These are phyloP conservation scores for Burhinus oedicnemus DNA, from an alignment of 2,113 vertebrate species.

Conservation along the genomic window DNA sequence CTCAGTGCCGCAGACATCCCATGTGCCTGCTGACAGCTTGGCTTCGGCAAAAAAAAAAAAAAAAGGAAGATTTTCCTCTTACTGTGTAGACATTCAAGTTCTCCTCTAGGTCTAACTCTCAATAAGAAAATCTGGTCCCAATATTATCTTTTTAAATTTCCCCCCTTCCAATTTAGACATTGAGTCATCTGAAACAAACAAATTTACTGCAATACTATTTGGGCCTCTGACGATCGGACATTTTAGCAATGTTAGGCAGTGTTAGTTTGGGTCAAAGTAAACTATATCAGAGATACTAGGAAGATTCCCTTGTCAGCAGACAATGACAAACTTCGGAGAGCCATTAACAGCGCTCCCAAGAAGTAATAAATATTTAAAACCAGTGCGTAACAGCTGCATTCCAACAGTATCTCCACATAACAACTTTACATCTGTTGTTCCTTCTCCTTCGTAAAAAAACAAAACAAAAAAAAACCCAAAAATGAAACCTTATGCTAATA, in stretches of 20 bases:
- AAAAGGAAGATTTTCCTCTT: background rate
- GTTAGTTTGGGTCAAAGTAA: background rate
- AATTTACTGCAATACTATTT: background rate
- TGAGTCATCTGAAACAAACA: background rate
- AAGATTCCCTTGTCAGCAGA: background rate
- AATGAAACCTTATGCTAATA: background rate
- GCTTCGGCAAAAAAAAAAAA: background rate
- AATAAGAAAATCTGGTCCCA: background rate
- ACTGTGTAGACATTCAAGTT: background rate
- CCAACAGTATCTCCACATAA: background rate
- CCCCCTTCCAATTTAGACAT: background rate
- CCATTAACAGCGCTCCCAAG: background rate
- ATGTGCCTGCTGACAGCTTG: background rate
- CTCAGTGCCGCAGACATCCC: accelerated
- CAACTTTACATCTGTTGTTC: background rate
- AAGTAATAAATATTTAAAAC: background rate
- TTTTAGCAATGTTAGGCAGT: background rate
- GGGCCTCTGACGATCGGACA: background rate
- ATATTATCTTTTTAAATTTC: background rate
- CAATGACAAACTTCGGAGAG: background rate
- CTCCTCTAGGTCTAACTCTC: background rate
- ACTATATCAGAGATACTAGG: background rate
- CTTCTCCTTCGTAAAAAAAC: background rate
- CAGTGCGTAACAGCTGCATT: background rate
- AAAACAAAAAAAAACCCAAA: background rate